phyloP scores from a whole-genome alignment of 2,888 invertebrate species.

The Synanthedon vespiformis region DNA sequence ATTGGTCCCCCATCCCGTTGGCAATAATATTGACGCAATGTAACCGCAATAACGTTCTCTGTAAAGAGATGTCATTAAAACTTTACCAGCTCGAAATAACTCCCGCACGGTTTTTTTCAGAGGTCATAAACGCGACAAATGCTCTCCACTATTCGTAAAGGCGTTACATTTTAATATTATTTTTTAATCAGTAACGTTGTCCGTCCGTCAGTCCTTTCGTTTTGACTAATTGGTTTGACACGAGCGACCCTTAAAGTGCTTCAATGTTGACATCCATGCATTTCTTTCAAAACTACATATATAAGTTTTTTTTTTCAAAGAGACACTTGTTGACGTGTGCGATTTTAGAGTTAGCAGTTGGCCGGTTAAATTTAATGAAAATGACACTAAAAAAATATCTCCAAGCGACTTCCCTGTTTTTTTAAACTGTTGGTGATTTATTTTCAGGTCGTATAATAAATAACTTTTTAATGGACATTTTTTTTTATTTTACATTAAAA shows the following conservation, averaged over 20 bases:
- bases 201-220: conserved; percentile 47
- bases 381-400: conserved; percentile 28
- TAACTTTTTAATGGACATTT: background rate
- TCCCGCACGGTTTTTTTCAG: background rate
- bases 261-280: conserved; percentile 22
- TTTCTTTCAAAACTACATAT: conserved; percentile 26
- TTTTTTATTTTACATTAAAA: background rate
- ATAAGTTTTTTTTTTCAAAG: conserved; percentile 27
- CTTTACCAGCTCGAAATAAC: background rate
- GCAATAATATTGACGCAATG: background rate
- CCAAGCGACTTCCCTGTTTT: conserved; percentile 3
- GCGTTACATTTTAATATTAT: conserved; percentile 18
- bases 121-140: conserved; percentile 1
- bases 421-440: background rate
- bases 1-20: background rate
- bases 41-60: background rate
- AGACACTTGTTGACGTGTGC: conserved; percentile 28
- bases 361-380: conserved; percentile 28
- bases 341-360: conserved; percentile 19
- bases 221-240: conserved; percentile 66
- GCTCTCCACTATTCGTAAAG: background rate
- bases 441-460: background rate
- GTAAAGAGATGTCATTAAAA: background rate
- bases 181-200: conserved; percentile 38
- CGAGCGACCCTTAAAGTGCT: conserved; percentile 36